phyloP scores from a whole-genome alignment of 2,113 vertebrate species.

The Ciconia boyciana region DNA sequence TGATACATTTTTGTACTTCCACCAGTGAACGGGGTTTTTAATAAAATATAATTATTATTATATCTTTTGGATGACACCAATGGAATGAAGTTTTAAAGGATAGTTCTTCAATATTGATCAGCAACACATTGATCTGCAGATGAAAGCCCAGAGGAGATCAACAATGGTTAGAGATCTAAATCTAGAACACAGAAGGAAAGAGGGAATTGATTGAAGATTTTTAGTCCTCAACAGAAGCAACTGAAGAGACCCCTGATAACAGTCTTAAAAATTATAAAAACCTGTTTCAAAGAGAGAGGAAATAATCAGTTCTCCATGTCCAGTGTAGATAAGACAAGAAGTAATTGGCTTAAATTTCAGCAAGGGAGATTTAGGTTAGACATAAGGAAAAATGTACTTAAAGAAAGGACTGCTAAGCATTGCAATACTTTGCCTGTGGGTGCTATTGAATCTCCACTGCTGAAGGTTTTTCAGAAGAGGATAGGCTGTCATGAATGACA shows the following conservation, averaged over 20 bases:
- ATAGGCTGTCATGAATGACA: not conserved
- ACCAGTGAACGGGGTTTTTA: accelerated
- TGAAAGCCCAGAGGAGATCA: not conserved
- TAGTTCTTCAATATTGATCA: not conserved
- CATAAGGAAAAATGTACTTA: not conserved
- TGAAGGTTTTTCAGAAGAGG: not conserved
- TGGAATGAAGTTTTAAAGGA: not conserved
- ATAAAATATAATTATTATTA: not conserved
- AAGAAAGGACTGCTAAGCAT: not conserved
- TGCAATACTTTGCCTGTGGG: not conserved
- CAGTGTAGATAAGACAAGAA: not conserved
- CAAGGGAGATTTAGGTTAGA: not conserved
- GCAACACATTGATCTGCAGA: not conserved
- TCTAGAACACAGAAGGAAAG: not conserved
- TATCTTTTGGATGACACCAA: not conserved
- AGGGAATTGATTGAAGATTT: not conserved
- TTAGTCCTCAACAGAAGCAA: not conserved
- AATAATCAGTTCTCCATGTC: not conserved
- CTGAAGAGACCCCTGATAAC: not conserved
- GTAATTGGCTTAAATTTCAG: not conserved
- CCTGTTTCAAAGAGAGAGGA: not conserved
- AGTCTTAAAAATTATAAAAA: not conserved
- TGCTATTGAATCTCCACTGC: not conserved
- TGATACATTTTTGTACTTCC: not conserved
- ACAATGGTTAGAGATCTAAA: not conserved